Evolutionary conservation across 1,140 invertebrate genomes (phyloP).

Genomic region (Papilio xuthus): DNA sequence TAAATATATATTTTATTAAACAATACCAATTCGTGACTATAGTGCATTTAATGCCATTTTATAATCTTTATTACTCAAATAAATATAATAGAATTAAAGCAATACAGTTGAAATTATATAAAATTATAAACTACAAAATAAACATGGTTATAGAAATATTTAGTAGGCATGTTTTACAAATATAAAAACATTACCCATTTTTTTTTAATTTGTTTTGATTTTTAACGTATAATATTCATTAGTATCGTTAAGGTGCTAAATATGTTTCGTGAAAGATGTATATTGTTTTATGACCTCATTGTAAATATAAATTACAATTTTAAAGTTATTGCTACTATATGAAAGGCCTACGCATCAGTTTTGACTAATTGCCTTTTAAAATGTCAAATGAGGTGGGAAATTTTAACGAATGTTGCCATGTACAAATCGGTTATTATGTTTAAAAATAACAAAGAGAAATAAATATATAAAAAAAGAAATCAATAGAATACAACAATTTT

Average conservation of each 20-base stretch:
- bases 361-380: not conserved
- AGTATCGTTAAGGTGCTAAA: conserved; percentile 1
- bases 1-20: conserved; percentile 10
- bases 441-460: not conserved
- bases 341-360: not conserved
- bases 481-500: not conserved
- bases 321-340: not conserved
- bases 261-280: not conserved
- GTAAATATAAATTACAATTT: not conserved
- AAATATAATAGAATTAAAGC: not conserved
- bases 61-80: conserved; percentile 8
- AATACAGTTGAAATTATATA: not conserved
- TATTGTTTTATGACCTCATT: not conserved
- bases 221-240: not conserved
- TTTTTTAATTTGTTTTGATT: not conserved
- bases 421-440: not conserved
- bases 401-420: not conserved
- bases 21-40: not conserved
- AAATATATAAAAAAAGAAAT: not conserved
- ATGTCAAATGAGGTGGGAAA: not conserved
- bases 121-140: not conserved
- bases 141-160: not conserved
- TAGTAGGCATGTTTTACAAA: not conserved
- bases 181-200: not conserved
- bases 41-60: conserved; percentile 19